Evolutionary conservation across 1,140 invertebrate genomes (phyloP).

Genomic region (Hyphantria cunea): DNA sequence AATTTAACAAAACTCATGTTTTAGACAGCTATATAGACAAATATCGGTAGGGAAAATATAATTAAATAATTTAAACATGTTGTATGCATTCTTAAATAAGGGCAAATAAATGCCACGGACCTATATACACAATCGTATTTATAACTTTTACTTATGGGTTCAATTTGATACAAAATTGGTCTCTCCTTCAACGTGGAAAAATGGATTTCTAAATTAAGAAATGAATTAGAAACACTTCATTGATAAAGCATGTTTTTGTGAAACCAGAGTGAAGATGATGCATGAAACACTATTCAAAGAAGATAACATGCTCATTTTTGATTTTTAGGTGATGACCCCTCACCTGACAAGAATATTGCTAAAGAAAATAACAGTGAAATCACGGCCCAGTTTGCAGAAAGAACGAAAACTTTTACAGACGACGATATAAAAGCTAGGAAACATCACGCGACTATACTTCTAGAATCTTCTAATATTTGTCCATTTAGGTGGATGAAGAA

Average conservation of each 20-base stretch:
- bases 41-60: too few species aligned
- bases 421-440: conserved; percentile 55
- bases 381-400: conserved; percentile 32
- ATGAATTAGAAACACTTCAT: too few species aligned
- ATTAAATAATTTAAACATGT: too few species aligned
- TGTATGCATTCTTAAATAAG: too few species aligned
- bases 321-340: conserved; percentile 63
- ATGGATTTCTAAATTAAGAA: too few species aligned
- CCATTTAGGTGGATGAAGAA: conserved; percentile 74
- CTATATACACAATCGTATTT: too few species aligned
- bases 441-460: conserved; percentile 49
- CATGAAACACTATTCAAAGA: conserved; percentile 23
- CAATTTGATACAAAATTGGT: too few species aligned
- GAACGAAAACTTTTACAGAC: conserved; percentile 38
- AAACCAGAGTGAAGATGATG: background rate
- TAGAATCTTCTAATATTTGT: conserved; percentile 63
- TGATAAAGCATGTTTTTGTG: background rate
- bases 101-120: too few species aligned
- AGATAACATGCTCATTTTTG: conserved; percentile 54
- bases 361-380: conserved; percentile 27
- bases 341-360: conserved; percentile 3
- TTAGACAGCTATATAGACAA: too few species aligned
- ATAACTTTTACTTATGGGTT: too few species aligned
- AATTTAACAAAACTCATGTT: too few species aligned
- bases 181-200: too few species aligned